These are phyloP conservation scores for Pinctada fucata DNA, from an alignment of 2,888 invertebrate genomes.

Conservation along the genomic window DNA sequence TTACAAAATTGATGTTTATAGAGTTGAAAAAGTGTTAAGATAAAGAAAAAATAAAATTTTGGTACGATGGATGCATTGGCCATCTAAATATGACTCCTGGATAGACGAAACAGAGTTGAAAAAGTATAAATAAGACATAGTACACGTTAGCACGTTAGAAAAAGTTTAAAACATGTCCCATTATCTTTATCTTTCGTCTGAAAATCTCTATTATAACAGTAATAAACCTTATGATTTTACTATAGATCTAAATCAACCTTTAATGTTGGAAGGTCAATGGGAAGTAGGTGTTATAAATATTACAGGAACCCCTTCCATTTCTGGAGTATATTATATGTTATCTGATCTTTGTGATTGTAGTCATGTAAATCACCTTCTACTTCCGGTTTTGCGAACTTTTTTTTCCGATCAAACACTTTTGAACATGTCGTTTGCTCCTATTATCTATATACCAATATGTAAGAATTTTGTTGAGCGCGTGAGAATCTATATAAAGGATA, in stretches of 20 bases:
- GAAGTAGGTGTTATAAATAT: slow-evolving; percentile 1
- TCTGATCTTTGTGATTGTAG: slow-evolving; percentile 5
- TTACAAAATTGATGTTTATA: no score
- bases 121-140: slow-evolving; percentile 4
- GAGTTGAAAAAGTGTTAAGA: no score
- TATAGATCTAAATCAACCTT: slow-evolving; percentile 4
- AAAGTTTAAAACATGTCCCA: no score
- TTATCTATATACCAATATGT: slow-evolving; percentile 3
- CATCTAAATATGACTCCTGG: slow-evolving; percentile 5
- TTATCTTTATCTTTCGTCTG: background rate
- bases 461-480: background rate
- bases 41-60: background rate
- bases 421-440: background rate
- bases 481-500: slow-evolving; percentile 4
- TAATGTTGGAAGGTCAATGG: slow-evolving; percentile 3
- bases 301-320: background rate
- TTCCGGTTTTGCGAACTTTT: background rate
- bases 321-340: background rate
- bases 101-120: background rate
- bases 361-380: background rate
- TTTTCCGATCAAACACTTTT: background rate
- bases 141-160: background rate
- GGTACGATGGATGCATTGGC: background rate
- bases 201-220: background rate
- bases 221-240: slow-evolving; percentile 4